A percentile compares a stretch with the other conserved stretches of the same genome.
Evolutionary conservation across 2,888 invertebrate genomes (phyloP).

Genomic region (Phymatocera aterrima): DNA sequence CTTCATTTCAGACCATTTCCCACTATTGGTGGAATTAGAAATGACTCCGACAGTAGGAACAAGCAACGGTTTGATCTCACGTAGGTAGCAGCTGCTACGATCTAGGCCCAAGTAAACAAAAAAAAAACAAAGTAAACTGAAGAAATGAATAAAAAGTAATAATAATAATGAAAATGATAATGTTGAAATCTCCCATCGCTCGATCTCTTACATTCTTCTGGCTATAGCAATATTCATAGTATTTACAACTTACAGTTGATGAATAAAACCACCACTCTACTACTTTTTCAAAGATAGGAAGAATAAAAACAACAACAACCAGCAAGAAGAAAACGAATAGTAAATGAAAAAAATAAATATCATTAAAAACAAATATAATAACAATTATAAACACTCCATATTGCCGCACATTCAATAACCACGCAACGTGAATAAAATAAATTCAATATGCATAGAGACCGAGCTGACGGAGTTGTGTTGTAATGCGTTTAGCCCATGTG

Average conservation of each 20-base stretch:
- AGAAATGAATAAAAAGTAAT: too few relatives aligned
- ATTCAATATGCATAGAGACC: conserved; percentile 65
- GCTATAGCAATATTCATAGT: conserved; percentile 71
- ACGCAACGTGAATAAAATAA: conserved; percentile 66
- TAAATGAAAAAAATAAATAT: not conserved
- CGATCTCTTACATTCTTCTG: conserved; percentile 71
- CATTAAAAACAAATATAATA: too few relatives aligned
- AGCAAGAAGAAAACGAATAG: too few relatives aligned
- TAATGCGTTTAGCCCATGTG: conserved; percentile 74
- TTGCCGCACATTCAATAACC: conserved; percentile 70
- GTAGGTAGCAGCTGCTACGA: conserved; percentile 85
- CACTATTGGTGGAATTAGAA: conserved; percentile 92
- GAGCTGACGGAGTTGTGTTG: conserved; percentile 71
- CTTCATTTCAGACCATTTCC: conserved; percentile 90
- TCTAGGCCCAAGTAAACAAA: conserved; percentile 71
- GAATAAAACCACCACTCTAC: conserved; percentile 58
- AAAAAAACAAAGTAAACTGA: conserved; percentile 61
- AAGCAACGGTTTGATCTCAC: conserved; percentile 88
- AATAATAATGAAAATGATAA: conserved; percentile 51
- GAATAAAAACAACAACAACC: too few relatives aligned
- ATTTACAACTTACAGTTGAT: conserved; percentile 68
- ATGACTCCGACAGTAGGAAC: conserved; percentile 87
- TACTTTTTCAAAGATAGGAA: conserved; percentile 9
- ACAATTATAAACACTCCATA: conserved; percentile 69
- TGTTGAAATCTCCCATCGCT: conserved; percentile 62